A percentile compares a stretch with the other conserved stretches of the same genome.
phyloP scores from a whole-genome alignment of 2,113 vertebrate genomes.

The Chaenogobius annularis region DNA sequence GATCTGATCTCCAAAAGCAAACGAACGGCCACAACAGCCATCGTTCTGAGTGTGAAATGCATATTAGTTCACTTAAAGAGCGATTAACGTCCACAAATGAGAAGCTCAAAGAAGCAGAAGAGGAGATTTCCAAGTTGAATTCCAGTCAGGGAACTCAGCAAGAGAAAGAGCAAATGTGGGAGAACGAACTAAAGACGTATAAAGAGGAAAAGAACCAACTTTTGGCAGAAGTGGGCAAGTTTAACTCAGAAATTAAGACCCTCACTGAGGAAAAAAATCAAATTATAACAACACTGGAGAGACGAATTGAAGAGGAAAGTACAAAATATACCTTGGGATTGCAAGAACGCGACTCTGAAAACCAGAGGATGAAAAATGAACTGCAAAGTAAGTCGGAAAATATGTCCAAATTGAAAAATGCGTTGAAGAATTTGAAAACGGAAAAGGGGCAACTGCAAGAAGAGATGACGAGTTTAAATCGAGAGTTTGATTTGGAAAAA shows the following conservation, averaged over 20 bases:
- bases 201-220: conserved; percentile 82
- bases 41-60: conserved; percentile 76
- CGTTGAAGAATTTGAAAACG: conserved; percentile 44
- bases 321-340: conserved; percentile 67
- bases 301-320: conserved; percentile 67
- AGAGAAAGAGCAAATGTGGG: conserved; percentile 64
- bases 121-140: conserved; percentile 68
- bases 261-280: conserved; percentile 75
- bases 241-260: conserved; percentile 66
- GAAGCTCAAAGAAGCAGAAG: conserved; percentile 72
- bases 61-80: conserved; percentile 79
- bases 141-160: conserved; percentile 64
- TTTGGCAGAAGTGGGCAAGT: conserved; percentile 72
- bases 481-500: conserved; percentile 68
- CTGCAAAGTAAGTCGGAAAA: conserved; percentile 70
- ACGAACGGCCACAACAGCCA: conserved; percentile 59
- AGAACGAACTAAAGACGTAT: conserved; percentile 79
- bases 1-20: conserved; percentile 76
- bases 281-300: conserved; percentile 71
- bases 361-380: conserved; percentile 71
- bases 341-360: conserved; percentile 62
- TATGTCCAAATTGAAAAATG: conserved; percentile 65
- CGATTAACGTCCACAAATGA: conserved; percentile 68
- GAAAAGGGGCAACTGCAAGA: conserved; percentile 73
- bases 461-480: conserved; percentile 60